These are phyloP conservation scores for Rhinella marina DNA, from an alignment of 2,797 vertebrate species.

Conservation along the genomic window DNA sequence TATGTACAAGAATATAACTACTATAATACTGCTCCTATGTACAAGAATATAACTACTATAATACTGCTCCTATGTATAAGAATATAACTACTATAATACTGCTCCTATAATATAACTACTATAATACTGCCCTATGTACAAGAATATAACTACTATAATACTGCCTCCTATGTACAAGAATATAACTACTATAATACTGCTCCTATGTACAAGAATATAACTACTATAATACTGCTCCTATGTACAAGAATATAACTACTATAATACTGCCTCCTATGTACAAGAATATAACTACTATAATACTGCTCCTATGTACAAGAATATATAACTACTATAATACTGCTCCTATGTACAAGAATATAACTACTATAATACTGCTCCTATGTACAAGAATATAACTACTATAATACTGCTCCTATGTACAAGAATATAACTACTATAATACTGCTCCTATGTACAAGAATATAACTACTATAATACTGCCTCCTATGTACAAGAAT, in stretches of 20 bases:
- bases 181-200: conserved; percentile 3
- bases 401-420: neutral
- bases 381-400: conserved; percentile 7
- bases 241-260: neutral
- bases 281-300: conserved; percentile 9
- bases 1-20: no score
- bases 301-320: conserved; percentile 5
- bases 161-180: neutral
- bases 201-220: conserved; percentile 1
- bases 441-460: neutral
- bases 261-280: neutral
- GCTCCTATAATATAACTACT: neutral
- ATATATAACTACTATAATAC: neutral
- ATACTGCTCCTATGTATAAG: no score
- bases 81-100: conserved; percentile 5
- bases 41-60: no score
- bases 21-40: no score
- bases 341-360: neutral
- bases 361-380: no score
- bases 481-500: neutral
- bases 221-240: neutral
- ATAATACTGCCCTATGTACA: neutral
- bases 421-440: no score
- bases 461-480: conserved; percentile 1
- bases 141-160: neutral